These are phyloP conservation scores for Drosophila pseudotalamancana DNA, from an alignment of 2,888 invertebrate genomes.

Conservation along the genomic window DNA sequence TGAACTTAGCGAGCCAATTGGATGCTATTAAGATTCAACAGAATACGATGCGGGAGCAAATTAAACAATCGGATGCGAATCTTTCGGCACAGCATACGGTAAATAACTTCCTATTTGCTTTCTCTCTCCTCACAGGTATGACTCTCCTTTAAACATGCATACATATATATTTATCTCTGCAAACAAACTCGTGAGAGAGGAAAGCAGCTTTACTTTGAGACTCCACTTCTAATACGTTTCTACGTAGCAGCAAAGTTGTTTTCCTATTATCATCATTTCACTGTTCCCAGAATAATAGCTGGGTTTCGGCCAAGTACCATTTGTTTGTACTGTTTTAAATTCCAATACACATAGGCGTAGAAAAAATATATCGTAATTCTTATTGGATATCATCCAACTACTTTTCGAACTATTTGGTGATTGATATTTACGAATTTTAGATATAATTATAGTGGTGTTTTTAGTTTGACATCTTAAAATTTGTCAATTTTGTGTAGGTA, in stretches of 20 bases:
- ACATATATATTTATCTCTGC: constrained; percentile 21
- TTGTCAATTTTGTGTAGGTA: too few relatives aligned
- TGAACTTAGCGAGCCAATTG: constrained; percentile 84
- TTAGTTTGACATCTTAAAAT: too few relatives aligned
- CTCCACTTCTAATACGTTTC: background rate
- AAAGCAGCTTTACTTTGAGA: constrained; percentile 18
- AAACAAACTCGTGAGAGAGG: constrained; percentile 13
- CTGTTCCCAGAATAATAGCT: background rate
- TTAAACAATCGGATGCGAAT: constrained; percentile 97
- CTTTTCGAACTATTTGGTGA: too few relatives aligned
- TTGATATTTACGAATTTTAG: too few relatives aligned
- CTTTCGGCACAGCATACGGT: constrained; percentile 97
- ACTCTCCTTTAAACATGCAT: constrained; percentile 14
- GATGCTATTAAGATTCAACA: constrained; percentile 91
- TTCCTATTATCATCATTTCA: background rate
- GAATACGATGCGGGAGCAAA: constrained; percentile 94
- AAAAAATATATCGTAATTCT: background rate
- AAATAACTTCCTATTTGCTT: constrained; percentile 49
- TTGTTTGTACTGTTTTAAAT: background rate
- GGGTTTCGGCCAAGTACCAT: too few relatives aligned
- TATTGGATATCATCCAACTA: background rate
- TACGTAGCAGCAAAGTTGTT: background rate
- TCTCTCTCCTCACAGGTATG: constrained; percentile 41
- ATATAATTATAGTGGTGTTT: too few relatives aligned
- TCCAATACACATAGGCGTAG: background rate